Conservation (phyloP, 2,113 vertebrate genomes). For the Cyprinodon variegatus region DNA sequence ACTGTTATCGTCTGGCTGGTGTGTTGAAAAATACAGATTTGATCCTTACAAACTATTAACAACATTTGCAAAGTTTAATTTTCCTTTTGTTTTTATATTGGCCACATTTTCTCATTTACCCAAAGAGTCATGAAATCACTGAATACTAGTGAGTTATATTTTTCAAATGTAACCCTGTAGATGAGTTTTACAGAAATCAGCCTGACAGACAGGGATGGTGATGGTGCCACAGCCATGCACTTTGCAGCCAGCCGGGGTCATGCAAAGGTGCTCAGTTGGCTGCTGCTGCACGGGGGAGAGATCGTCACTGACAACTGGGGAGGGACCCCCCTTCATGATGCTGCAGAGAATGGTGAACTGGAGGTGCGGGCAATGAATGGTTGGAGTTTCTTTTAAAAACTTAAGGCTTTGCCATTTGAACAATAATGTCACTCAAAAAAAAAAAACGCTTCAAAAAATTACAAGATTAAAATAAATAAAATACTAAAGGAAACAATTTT, state of each 20-base stretch:
- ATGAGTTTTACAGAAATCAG: conserved; percentile 90
- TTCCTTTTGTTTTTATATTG: accelerated
- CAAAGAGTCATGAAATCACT: not conserved
- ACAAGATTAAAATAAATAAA: not conserved
- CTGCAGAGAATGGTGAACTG: conserved; percentile 94
- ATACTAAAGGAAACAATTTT: not conserved
- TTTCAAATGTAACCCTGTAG: conserved; percentile 61
- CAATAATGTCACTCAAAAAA: not conserved
- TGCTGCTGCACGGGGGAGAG: conserved; percentile 93
- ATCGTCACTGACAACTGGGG: conserved; percentile 90
- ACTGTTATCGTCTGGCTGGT: conserved; percentile 97
- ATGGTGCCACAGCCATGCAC: conserved; percentile 96
- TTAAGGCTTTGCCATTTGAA: not conserved
- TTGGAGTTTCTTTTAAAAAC: not conserved
- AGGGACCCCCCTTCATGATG: conserved; percentile 92
- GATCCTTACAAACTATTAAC: not conserved
- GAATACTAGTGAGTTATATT: not conserved
- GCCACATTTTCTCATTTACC: not conserved
- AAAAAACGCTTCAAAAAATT: not conserved
- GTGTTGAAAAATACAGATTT: conserved; percentile 40
- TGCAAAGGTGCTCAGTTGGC: conserved; percentile 96
- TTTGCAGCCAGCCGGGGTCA: conserved; percentile 95
- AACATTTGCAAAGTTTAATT: not conserved
- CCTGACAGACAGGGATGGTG: conserved; percentile 85
- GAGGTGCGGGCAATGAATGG: conserved; percentile 80